Evolutionary conservation across 2,797 vertebrate genomes (phyloP).

Genomic region (Anas acuta): DNA sequence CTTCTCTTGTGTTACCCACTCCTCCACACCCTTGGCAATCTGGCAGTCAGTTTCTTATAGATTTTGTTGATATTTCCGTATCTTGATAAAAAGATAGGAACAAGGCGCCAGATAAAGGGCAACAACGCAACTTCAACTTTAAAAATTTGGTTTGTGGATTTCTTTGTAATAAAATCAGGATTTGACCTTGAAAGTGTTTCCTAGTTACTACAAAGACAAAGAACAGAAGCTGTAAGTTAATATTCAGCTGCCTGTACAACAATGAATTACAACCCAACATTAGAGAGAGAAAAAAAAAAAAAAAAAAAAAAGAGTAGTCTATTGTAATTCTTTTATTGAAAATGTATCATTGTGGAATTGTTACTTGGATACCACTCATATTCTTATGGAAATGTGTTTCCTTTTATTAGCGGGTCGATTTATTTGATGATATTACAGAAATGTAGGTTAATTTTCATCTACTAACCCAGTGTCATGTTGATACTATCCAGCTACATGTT

Average conservation of each 20-base stretch:
- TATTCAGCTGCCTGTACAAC: background rate
- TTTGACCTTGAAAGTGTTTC: constrained; percentile 1
- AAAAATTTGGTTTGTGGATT: background rate
- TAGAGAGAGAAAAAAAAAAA: background rate
- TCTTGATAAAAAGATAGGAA: background rate
- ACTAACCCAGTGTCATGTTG: constrained; percentile 35
- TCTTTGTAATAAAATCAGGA: background rate
- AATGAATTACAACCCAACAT: constrained; percentile 24
- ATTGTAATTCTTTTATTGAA: constrained; percentile 59
- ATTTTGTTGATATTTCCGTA: background rate
- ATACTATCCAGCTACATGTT: constrained; percentile 46
- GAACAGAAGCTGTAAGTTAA: constrained; percentile 42
- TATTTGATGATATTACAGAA: constrained; percentile 52
- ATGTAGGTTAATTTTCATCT: constrained; percentile 65
- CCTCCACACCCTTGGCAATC: background rate
- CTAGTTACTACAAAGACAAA: constrained; percentile 26
- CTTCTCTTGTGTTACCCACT: background rate
- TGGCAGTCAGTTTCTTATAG: background rate
- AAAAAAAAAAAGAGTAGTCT: background rate
- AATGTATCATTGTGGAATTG: constrained; percentile 29
- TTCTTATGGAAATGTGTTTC: constrained; percentile 64
- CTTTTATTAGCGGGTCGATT: constrained; percentile 59
- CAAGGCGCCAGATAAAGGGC: background rate
- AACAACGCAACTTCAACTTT: background rate
- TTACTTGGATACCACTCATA: constrained; percentile 32